Base-by-base conservation (phyloP, 35 echinoderm and acorn worm genomes). In the Lytechinus pictus region DNA sequence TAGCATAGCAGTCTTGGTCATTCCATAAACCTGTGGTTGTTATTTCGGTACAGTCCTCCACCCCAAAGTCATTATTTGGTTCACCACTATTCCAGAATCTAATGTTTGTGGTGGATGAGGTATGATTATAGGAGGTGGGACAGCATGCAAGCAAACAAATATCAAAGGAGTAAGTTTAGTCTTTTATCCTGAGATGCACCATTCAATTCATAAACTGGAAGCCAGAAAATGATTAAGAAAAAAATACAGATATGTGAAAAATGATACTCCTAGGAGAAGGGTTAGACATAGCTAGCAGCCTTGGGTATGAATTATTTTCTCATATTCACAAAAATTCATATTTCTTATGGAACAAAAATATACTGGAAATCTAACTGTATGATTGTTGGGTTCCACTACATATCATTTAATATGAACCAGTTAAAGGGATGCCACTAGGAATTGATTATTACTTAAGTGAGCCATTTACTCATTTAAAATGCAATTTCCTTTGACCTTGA, bases 1-100 rank as follows among this genome's bases (percentile, higher is more conserved):
- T 94, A 16, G 11, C 13, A 28, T 56, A 54, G 86, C 96, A 96
- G 29, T 14, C 28, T 19, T 94, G 51, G 79, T 96, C 96, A 54
- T 94, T 94, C 96, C 96, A 96, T 21, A 27, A 44, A 19, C 96
- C 92, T 14, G 61, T 94, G 8, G 14, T 29, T 55, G 52, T 60
- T 33, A 96, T 53, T 52, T 57, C 92, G 13, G 52, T 52, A 44
- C 96, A 96, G 52, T 96, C 96, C 87, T 96, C 96, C 19, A 24
- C 29, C 7, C 53, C 86, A 5, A 72, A 53, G 27, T 94, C 53
- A 16, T 96, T 87, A 19, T 96, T 96, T 5, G 96, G 96, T 56
- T 94, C 92, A 16, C 92, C 92, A 54, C 10, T 57, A 51, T 88
- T 94, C 96, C 96, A 96, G 19, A 71, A 71, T 21, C 61, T 71